phyloP scores from a whole-genome alignment of 2,113 vertebrate species.

The Proteles cristata region DNA sequence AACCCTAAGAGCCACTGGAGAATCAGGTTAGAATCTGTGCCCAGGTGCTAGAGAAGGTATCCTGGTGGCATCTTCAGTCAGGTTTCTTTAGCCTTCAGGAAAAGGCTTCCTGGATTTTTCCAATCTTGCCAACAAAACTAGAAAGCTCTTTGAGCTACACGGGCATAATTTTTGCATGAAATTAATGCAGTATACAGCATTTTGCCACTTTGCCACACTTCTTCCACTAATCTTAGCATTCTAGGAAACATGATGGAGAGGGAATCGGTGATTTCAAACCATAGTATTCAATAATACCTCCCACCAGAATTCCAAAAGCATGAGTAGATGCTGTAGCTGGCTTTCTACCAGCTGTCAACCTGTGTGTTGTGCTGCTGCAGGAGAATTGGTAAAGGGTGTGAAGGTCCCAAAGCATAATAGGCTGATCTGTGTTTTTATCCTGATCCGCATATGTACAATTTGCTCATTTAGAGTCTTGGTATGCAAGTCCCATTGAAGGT shows the following conservation, averaged over 20 bases:
- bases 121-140: neutral
- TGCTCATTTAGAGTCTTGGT: neutral
- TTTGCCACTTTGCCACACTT: neutral
- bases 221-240: neutral
- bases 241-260: neutral
- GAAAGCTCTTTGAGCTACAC: neutral
- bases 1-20: neutral
- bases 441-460: neutral
- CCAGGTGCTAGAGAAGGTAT: neutral
- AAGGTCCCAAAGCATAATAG: neutral
- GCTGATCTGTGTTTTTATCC: neutral
- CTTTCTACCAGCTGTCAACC: neutral
- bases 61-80: neutral
- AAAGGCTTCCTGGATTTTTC: neutral
- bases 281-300: neutral
- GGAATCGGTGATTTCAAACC: neutral
- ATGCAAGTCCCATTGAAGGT: neutral
- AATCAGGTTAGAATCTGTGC: neutral
- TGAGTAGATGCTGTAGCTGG: neutral
- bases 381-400: neutral
- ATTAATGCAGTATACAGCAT: neutral
- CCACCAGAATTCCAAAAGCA: neutral
- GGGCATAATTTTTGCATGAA: neutral
- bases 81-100: neutral
- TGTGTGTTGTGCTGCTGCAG: neutral